Base-by-base conservation (phyloP, 2,888 invertebrate species). In the Electrophaes corylata region DNA sequence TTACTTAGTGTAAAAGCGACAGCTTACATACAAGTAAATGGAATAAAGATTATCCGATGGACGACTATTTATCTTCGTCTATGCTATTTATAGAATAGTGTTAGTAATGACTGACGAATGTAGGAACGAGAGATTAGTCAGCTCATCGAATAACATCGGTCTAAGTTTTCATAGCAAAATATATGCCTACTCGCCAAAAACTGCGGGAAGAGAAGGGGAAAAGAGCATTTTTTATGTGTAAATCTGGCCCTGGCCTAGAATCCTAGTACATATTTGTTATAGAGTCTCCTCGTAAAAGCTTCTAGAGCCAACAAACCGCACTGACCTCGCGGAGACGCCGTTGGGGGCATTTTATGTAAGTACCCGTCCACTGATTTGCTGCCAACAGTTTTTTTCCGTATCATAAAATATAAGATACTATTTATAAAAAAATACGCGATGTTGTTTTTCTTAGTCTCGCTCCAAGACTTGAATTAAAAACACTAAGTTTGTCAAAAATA, bases 331-430 rank as follows among this genome's bases (percentile, higher is more conserved):
- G 16, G n/a, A 16, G 20, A 40, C 41, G 23, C 52, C 16, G 45
- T 41, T 26, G 58, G 50, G 54, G 58, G 45, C 19, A 59, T 23
- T 59, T 59, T 59, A 50, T 46, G 37, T 26, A 41, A 45, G 18
- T 29, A 14, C 23, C 48, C 46, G 23, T 49, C 23, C 20, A 18
- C 31, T 41, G 50, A 54, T 59, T 53, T 45, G 44, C 33, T 50
- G 54, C 50, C 54, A 59, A 59, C 49, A 50, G 45, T 50, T 54
- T 46, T 51, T 53, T 46, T 41, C 37, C 26, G 50, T 43, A 47
- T 49, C 56, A 57, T 57, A 57, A 57, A 51, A 49, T 55, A 50
- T 37, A 23, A 18, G 29, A 45, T 37, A 49, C 14, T 39, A 35
- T 37, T 37, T 23, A 37, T 47, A 47, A 48, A 23, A 33, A 39